Evolutionary conservation across 1,140 invertebrate genomes (phyloP).

Genomic region (Pseudobourletiella spinata): DNA sequence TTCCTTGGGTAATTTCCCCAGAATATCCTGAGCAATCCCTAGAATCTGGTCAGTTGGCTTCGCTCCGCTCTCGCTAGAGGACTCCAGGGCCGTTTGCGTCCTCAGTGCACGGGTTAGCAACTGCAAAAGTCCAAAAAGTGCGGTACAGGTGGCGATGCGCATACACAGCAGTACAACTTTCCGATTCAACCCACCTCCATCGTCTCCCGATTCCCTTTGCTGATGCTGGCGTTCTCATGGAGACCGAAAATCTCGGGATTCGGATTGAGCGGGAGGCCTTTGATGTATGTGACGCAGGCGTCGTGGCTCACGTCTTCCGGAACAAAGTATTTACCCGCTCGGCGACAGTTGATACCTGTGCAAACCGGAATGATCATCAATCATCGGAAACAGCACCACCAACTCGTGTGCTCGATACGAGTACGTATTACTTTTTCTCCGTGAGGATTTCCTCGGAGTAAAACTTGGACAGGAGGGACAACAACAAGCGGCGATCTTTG

Average conservation of each 20-base stretch:
- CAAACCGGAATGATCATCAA: too few species aligned
- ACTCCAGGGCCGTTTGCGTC: slow-evolving; percentile 38
- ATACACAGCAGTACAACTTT: not conserved
- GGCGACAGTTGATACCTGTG: slow-evolving; percentile 42
- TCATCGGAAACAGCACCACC: too few species aligned
- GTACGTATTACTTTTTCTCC: slow-evolving; percentile 38
- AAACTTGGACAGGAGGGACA: slow-evolving; percentile 42
- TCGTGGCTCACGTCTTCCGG: slow-evolving; percentile 44
- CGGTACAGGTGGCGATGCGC: not conserved
- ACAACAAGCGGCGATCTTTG: slow-evolving; percentile 65
- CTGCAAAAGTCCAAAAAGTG: slow-evolving; percentile 13
- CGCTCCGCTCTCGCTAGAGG: slow-evolving; percentile 25
- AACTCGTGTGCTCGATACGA: not conserved
- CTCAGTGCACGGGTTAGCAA: slow-evolving; percentile 43
- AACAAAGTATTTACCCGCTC: slow-evolving; percentile 43
- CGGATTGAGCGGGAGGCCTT: slow-evolving; percentile 44
- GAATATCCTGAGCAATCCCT: slow-evolving; percentile 34
- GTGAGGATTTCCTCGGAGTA: slow-evolving; percentile 33
- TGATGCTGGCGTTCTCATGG: slow-evolving; percentile 49
- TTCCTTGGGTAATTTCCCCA: slow-evolving; percentile 43
- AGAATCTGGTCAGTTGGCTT: not conserved
- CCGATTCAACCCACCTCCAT: slow-evolving; percentile 39
- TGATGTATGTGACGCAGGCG: slow-evolving; percentile 45
- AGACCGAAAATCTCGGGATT: slow-evolving; percentile 48
- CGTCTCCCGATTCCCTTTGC: slow-evolving; percentile 46